Percentiles rank a stretch among this genome's conserved stretches.
Conservation (phyloP, 2,888 invertebrate genomes). For the Mythimna lalbum region DNA sequence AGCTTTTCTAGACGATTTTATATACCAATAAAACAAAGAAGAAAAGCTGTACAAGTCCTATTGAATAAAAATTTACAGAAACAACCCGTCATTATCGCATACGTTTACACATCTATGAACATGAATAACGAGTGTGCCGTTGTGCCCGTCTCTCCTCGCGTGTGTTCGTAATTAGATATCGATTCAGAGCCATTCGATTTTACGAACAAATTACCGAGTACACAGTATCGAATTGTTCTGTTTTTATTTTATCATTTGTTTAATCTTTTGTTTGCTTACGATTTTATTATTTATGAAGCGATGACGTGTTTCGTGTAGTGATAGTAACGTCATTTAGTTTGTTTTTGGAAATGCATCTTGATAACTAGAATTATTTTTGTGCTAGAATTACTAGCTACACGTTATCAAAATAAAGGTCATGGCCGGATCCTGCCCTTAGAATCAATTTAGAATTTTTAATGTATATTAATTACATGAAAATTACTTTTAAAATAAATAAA, state of each 20-base stretch:
- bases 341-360: neutral
- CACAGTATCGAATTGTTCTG: constrained; percentile 48
- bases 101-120: constrained; percentile 70
- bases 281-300: constrained; percentile 43
- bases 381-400: too few relatives aligned
- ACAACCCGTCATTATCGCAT: constrained; percentile 64
- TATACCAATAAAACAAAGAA: constrained; percentile 38
- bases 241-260: constrained; percentile 47
- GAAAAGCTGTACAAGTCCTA: constrained; percentile 33
- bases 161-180: constrained; percentile 66
- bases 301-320: constrained; percentile 27
- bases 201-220: constrained; percentile 57
- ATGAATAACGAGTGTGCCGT: constrained; percentile 74
- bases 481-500: too few relatives aligned
- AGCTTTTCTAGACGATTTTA: constrained; percentile 32
- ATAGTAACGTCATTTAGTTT: constrained; percentile 9
- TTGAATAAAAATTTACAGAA: constrained; percentile 47
- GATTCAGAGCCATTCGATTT: constrained; percentile 60
- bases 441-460: too few relatives aligned
- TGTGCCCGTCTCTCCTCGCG: constrained; percentile 41
- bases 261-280: constrained; percentile 41
- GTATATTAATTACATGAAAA: too few relatives aligned
- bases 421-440: too few relatives aligned
- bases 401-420: neutral
- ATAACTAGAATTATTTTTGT: neutral